A percentile compares a stretch with the other conserved stretches of the same genome.
phyloP scores from a whole-genome alignment of 2,113 vertebrate species.

The Chauna torquata region DNA sequence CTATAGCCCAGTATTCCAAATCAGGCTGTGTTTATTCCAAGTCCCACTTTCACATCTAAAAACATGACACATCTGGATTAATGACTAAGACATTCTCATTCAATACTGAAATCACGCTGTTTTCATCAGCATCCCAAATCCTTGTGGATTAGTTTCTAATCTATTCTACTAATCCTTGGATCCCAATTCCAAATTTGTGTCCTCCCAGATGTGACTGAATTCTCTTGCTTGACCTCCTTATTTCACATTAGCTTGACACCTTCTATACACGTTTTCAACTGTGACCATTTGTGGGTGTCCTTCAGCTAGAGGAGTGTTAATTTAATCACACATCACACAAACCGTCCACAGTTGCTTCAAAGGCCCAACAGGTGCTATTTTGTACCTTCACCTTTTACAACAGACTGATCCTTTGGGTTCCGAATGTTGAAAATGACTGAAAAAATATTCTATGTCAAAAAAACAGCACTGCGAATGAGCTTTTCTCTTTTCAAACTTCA shows the following conservation, averaged over 20 bases:
- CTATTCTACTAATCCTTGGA: not conserved
- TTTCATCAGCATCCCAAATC: not conserved
- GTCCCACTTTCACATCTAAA: not conserved
- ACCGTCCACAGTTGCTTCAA: not conserved
- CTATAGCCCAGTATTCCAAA: not conserved
- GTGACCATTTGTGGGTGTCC: not conserved
- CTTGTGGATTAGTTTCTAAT: not conserved
- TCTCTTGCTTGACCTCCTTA: not conserved
- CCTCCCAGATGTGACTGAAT: not conserved
- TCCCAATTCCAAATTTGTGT: not conserved
- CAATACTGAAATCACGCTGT: not conserved
- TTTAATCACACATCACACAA: not conserved
- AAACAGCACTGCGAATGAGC: not conserved
- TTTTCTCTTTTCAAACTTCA: not conserved
- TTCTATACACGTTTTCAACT: not conserved
- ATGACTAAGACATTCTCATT: not conserved
- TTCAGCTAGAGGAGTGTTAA: not conserved
- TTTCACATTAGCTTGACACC: not conserved
- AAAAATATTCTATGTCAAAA: not conserved
- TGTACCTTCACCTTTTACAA: not conserved
- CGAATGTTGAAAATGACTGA: not conserved
- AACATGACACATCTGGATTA: not conserved
- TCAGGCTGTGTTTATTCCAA: constrained; percentile 1
- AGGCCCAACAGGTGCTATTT: not conserved
- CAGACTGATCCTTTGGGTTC: not conserved